Conservation (phyloP, 2,797 vertebrate species). For the Podargus strigoides region DNA sequence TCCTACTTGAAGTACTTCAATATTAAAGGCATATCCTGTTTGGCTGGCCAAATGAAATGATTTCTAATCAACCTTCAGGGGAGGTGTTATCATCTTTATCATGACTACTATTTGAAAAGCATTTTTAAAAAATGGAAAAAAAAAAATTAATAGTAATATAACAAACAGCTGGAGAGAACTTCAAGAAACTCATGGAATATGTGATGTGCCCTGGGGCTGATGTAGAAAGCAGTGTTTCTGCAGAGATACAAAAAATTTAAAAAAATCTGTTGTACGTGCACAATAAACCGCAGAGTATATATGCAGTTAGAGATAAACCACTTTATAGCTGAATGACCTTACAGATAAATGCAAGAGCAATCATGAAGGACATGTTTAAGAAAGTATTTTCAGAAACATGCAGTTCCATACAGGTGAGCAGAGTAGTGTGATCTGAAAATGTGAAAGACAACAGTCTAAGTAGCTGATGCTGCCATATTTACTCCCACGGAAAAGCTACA, state of each 20-base stretch:
- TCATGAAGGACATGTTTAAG: neutral
- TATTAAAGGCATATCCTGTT: neutral
- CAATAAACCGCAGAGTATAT: conserved; percentile 34
- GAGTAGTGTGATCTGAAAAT: neutral
- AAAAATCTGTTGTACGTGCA: neutral
- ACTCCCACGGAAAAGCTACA: neutral
- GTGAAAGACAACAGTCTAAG: neutral
- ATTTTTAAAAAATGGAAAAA: neutral
- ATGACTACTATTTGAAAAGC: conserved; percentile 4
- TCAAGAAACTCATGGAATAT: neutral
- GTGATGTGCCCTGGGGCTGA: conserved; percentile 26
- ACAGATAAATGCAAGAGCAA: neutral
- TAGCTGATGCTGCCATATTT: neutral
- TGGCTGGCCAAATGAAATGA: neutral
- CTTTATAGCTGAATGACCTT: neutral
- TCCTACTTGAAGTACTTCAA: neutral
- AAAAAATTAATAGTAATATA: conserved; percentile 35
- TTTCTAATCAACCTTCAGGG: conserved; percentile 21
- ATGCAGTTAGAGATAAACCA: neutral
- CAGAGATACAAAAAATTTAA: conserved; percentile 15
- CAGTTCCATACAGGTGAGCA: neutral
- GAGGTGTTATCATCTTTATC: conserved; percentile 11
- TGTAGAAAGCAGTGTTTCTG: conserved; percentile 38
- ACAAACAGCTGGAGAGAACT: neutral
- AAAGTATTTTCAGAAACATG: neutral